phyloP scores from a whole-genome alignment of 30 jellyfish, hydroid and myxozoan species.

The Cassiopea andromeda region DNA sequence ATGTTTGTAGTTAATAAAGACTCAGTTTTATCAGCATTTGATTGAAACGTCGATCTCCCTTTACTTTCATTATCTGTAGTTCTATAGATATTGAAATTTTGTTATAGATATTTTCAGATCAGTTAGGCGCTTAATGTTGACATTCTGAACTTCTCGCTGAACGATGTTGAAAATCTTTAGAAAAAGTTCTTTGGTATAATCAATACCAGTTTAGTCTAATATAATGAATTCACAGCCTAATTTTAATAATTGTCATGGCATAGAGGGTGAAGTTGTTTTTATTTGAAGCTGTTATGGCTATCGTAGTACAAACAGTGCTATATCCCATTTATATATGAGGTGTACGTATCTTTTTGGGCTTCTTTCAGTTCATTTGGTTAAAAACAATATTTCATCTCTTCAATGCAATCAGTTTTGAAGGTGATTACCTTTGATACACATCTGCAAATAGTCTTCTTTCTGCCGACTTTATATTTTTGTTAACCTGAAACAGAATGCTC shows the following conservation, averaged over 20 bases:
- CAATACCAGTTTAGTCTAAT: too few relatives aligned
- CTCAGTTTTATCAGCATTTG: neutral
- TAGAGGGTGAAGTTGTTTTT: too few relatives aligned
- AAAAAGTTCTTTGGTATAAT: too few relatives aligned
- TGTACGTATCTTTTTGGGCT: neutral
- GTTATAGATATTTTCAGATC: too few relatives aligned
- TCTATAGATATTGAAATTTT: neutral
- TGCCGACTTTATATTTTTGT: neutral
- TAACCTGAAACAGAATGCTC: too few relatives aligned
- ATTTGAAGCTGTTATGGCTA: too few relatives aligned
- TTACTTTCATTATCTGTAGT: neutral
- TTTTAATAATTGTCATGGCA: too few relatives aligned
- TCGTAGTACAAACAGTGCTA: too few relatives aligned
- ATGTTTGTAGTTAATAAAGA: neutral
- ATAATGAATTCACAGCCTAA: too few relatives aligned
- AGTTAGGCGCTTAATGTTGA: too few relatives aligned
- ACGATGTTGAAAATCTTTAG: too few relatives aligned
- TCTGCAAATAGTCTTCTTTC: neutral
- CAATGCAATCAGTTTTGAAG: neutral
- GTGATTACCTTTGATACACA: neutral
- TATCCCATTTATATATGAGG: neutral
- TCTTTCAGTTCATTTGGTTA: neutral
- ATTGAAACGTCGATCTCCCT: neutral
- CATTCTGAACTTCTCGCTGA: too few relatives aligned
- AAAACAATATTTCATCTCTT: neutral